These are phyloP conservation scores for Lycopodina hypogea DNA, from an alignment of 37 sponge, comb jelly and placozoan genomes.

Conservation along the genomic window DNA sequence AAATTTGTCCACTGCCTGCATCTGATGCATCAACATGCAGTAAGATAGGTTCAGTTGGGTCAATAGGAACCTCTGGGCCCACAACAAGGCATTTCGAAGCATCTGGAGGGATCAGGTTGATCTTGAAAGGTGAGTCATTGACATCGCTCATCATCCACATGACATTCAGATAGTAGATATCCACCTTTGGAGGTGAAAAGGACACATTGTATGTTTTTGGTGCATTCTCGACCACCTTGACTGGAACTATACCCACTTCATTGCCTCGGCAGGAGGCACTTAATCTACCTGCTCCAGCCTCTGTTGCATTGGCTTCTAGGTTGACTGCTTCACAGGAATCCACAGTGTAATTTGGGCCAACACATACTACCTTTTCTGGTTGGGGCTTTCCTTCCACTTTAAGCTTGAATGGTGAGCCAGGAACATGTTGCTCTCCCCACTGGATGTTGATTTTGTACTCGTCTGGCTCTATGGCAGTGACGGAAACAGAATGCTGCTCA, in stretches of 20 bases:
- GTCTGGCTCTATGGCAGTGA: constrained; percentile 29
- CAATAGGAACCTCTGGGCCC: constrained; percentile 34
- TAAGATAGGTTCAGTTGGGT: constrained; percentile 3
- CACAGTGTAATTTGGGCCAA: constrained; percentile 27
- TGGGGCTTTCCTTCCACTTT: constrained; percentile 28
- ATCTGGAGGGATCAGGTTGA: constrained; percentile 44
- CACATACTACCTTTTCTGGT: constrained; percentile 21
- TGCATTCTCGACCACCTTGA: constrained; percentile 4
- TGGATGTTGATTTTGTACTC: constrained; percentile 33
- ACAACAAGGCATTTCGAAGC: constrained; percentile 37
- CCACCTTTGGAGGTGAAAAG: constrained; percentile 38
- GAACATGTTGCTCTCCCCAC: constrained; percentile 56
- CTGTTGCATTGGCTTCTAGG: constrained; percentile 11
- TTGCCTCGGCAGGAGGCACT: constrained; percentile 43
- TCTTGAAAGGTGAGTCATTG: constrained; percentile 39
- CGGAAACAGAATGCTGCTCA: constrained; percentile 23
- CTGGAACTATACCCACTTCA: constrained; percentile 45
- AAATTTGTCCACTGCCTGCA: constrained; percentile 57
- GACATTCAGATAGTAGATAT: constrained; percentile 48
- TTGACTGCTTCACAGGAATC: constrained; percentile 26
- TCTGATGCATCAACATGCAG: constrained; percentile 32
- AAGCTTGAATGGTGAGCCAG: constrained; percentile 56
- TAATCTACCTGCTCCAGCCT: constrained; percentile 63
- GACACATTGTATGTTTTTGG: constrained; percentile 18
- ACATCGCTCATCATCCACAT: constrained; percentile 47